Conservation (phyloP, 2,113 vertebrate genomes). For the Synodontis membranacea region DNA sequence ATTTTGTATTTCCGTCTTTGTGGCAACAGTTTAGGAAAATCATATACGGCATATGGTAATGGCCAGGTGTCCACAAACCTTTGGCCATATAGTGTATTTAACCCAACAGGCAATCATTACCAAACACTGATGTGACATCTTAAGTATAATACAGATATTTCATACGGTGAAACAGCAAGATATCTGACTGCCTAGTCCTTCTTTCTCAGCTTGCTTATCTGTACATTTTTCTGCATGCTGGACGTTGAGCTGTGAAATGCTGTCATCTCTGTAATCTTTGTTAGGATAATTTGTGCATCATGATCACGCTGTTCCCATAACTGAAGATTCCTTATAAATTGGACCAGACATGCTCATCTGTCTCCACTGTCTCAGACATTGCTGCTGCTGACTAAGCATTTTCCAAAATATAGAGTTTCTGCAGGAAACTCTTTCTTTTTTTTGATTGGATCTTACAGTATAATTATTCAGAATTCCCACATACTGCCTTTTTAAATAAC, state of each 20-base stretch:
- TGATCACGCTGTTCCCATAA: not conserved
- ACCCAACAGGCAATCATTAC: not conserved
- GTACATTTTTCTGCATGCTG: not conserved
- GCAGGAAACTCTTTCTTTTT: not conserved
- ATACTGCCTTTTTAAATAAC: no score
- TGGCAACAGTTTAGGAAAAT: no score
- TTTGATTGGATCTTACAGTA: no score
- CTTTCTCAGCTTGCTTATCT: not conserved
- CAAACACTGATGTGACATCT: not conserved
- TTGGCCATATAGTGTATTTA: not conserved
- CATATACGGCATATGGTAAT: no score
- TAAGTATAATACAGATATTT: not conserved
- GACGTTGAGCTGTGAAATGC: not conserved
- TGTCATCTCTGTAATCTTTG: not conserved
- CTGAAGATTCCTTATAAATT: not conserved
- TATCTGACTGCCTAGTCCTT: not conserved
- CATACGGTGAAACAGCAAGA: not conserved
- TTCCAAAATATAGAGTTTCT: not conserved
- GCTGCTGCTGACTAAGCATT: not conserved
- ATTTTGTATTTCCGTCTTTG: no score
- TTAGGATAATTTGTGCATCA: not conserved
- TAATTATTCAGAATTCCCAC: no score
- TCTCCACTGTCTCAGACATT: not conserved
- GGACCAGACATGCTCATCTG: no score
- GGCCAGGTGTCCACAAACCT: not conserved